phyloP scores from a whole-genome alignment of 2,888 invertebrate genomes.

The Acanthococcus lagerstroemiae region DNA sequence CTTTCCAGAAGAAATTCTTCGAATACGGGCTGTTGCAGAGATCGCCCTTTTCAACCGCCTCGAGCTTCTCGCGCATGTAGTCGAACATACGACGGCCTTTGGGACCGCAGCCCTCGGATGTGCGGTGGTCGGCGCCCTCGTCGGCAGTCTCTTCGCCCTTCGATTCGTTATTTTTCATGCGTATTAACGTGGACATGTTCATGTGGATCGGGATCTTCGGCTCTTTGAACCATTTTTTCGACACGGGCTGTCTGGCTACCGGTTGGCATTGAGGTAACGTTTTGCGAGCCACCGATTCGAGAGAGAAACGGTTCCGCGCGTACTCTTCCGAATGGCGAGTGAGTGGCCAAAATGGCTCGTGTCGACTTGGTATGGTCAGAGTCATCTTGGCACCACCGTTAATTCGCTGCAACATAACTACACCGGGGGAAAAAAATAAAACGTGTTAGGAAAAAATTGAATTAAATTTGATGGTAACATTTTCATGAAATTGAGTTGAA shows the following conservation, averaged over 20 bases:
- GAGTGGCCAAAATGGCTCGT: too few relatives aligned
- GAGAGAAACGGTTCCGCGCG: too few relatives aligned
- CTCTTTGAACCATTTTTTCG: constrained; percentile 11
- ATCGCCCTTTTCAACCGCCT: constrained; percentile 6
- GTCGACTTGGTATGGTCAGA: too few relatives aligned
- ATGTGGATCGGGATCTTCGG: constrained; percentile 17
- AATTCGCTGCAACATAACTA: too few relatives aligned
- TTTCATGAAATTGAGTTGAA: too few relatives aligned
- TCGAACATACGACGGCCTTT: constrained; percentile 4
- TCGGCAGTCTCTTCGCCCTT: not conserved
- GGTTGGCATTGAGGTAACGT: not conserved
- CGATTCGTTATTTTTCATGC: not conserved
- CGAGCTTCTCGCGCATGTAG: too few relatives aligned
- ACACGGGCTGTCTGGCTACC: not conserved
- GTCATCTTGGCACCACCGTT: too few relatives aligned
- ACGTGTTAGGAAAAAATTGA: too few relatives aligned
- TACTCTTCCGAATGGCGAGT: too few relatives aligned
- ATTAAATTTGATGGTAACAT: too few relatives aligned
- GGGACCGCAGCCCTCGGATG: too few relatives aligned
- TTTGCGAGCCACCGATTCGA: not conserved
- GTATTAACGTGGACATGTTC: constrained; percentile 17
- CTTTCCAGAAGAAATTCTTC: constrained; percentile 1
- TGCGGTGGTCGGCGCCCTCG: not conserved
- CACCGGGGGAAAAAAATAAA: too few relatives aligned
- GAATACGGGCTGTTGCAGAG: constrained; percentile 6